These are phyloP conservation scores for Microhierax caerulescens DNA, from an alignment of 2,797 vertebrate genomes.

Conservation along the genomic window DNA sequence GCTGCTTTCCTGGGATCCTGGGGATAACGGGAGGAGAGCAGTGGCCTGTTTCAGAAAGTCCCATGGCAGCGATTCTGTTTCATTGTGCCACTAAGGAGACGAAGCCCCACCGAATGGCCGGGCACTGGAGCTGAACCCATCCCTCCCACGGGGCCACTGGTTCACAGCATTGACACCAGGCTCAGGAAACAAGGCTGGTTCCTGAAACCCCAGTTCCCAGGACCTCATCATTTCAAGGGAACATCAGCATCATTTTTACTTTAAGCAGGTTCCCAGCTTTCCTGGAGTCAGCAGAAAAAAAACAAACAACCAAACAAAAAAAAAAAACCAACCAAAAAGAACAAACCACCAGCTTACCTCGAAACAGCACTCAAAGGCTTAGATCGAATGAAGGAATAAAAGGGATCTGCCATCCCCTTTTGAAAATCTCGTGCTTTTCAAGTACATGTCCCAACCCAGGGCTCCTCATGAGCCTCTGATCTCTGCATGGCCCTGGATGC, in stretches of 20 bases:
- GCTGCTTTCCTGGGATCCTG: background rate
- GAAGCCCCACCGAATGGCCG: background rate
- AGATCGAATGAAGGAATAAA: background rate
- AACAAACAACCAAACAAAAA: too few relatives aligned
- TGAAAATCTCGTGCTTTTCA: background rate
- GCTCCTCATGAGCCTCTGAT: background rate
- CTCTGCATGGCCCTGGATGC: background rate
- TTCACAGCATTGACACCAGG: background rate
- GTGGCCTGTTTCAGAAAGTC: background rate
- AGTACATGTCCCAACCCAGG: fast-evolving
- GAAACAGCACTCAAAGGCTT: background rate
- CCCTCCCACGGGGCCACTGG: background rate
- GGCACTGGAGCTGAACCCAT: background rate
- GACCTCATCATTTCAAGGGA: background rate
- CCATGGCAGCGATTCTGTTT: background rate
- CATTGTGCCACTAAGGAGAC: background rate
- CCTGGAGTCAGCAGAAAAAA: background rate
- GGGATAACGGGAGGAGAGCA: background rate
- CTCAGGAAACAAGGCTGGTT: background rate
- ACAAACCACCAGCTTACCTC: background rate
- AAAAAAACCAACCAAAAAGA: too few relatives aligned
- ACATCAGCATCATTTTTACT: background rate
- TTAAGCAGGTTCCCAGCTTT: background rate
- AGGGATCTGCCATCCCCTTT: background rate
- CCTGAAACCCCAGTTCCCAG: background rate